Base-by-base conservation (phyloP, 2,113 vertebrate species). In the Petroica traversi region DNA sequence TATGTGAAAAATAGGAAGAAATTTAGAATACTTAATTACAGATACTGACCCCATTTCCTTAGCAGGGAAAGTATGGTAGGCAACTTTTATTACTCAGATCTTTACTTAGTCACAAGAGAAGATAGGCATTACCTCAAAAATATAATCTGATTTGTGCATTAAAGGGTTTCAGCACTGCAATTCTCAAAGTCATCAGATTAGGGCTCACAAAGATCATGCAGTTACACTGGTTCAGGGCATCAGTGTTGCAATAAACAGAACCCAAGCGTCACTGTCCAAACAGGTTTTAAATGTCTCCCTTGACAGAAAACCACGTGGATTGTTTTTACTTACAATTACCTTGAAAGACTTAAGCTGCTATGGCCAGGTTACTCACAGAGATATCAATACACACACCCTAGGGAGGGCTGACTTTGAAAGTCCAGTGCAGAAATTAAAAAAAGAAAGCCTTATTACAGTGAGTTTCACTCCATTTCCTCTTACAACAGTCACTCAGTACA, bases 181-280 rank as follows among this genome's bases (percentile, higher is more conserved):
- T 90, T 76, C 81, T 66, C 49, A 26, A 79, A 63, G 26, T 49
- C 57, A 88, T 63, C 38, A 89, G 49, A 75, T 59, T 14, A 82
- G 23, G 8, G 48, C 34, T 76, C 67, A 34, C 31, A 59, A 93
- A 57, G 23, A 90, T 26, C 49, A 67, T 3, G 54, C 14, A 77
- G 43, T 34, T 46, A 77, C 77, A 89, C 4, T 28, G 6, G 7
- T 75, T 91, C 66, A 68, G n/a, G 31, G 57, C 36, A 84, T 14
- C n/a, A 62, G 23, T 54, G 52, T 28, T 73, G 23, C 19, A 67
- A 31, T 24, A 62, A 71, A 67, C 12, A 74, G 49, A 84, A 78
- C 6, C 48, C 64, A 89, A 17, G n/a, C 3, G 0, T 43, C 72
- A 80, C 19, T 26, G 23, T 14, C 19, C 28, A 33, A 83, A 64